A percentile compares a stretch with the other conserved stretches of the same genome.
Evolutionary conservation across 2,113 vertebrate genomes (phyloP).

Genomic region (Thinocorus orbignyianus): DNA sequence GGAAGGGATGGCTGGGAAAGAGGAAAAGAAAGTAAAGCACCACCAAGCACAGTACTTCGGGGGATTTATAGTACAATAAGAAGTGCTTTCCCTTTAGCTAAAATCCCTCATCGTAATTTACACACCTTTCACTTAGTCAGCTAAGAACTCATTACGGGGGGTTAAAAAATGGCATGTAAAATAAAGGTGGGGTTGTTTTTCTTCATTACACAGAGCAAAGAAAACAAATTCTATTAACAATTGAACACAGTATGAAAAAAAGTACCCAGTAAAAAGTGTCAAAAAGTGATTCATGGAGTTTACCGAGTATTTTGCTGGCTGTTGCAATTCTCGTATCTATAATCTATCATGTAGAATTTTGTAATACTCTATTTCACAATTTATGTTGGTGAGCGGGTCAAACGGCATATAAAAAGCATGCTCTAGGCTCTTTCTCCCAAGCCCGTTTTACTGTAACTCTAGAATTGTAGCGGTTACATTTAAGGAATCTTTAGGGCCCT

Average conservation of each 20-base stretch:
- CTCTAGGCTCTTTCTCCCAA: constrained; percentile 68
- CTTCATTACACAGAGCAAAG: constrained; percentile 44
- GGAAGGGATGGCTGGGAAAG: neutral
- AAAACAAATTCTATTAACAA: constrained; percentile 72
- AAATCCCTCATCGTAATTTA: neutral
- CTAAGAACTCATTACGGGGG: constrained; percentile 17
- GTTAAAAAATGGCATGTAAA: constrained; percentile 52
- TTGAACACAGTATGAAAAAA: constrained; percentile 66
- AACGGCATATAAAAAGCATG: constrained; percentile 63
- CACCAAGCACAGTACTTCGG: constrained; percentile 14
- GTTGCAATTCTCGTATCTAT: constrained; percentile 47
- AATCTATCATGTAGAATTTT: constrained; percentile 53
- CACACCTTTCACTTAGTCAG: constrained; percentile 34
- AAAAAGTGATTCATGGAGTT: constrained; percentile 61
- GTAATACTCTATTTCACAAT: constrained; percentile 59
- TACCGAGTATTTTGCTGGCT: constrained; percentile 56
- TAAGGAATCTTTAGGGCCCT: constrained; percentile 75
- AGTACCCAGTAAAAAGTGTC: constrained; percentile 56
- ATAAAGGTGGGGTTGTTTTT: neutral
- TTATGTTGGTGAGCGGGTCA: constrained; percentile 59
- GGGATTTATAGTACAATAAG: constrained; percentile 36
- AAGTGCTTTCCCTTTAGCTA: constrained; percentile 30
- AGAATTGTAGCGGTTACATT: constrained; percentile 75
- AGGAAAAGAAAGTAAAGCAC: constrained; percentile 41
- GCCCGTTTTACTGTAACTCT: constrained; percentile 74